A percentile compares a stretch with the other conserved stretches of the same genome.
These are phyloP conservation scores for Tetrao urogallus DNA, from an alignment of 2,113 vertebrate genomes.

Conservation along the genomic window DNA sequence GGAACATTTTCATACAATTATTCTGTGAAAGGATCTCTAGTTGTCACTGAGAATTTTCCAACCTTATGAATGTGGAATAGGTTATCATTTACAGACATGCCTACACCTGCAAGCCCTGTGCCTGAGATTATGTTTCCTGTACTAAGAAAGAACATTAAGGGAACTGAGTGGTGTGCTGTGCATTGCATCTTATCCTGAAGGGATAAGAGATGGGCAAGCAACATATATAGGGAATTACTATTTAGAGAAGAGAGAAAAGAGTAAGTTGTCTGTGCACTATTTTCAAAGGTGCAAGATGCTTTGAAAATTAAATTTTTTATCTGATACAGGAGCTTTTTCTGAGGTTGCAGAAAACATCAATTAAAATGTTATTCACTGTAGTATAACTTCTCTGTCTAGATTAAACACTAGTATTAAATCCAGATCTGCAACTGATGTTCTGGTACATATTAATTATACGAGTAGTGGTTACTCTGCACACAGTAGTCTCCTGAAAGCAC, in stretches of 20 bases:
- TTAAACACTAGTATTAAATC: not conserved
- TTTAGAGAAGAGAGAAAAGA: not conserved
- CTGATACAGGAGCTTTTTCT: not conserved
- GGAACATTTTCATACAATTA: conserved; percentile 54
- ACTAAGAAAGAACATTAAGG: not conserved
- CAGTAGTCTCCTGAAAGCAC: not conserved
- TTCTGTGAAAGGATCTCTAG: conserved; percentile 47
- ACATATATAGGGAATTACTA: not conserved
- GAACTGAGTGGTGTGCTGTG: not conserved
- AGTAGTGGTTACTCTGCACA: not conserved
- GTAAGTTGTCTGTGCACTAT: not conserved
- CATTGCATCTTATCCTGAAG: not conserved
- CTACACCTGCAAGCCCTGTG: not conserved
- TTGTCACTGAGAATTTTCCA: conserved; percentile 40
- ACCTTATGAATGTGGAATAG: conserved; percentile 9
- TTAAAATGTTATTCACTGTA: not conserved
- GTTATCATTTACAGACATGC: conserved; percentile 24
- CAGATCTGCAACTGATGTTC: not conserved
- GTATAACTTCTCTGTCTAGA: not conserved
- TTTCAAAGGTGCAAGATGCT: not conserved
- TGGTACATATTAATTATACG: not conserved
- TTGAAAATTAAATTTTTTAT: not conserved
- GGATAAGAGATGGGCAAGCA: not conserved
- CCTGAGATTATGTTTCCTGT: not conserved
- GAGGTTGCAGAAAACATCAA: not conserved